These are phyloP conservation scores for Lobophora halterata DNA, from an alignment of 2,888 invertebrate genomes.

Conservation along the genomic window DNA sequence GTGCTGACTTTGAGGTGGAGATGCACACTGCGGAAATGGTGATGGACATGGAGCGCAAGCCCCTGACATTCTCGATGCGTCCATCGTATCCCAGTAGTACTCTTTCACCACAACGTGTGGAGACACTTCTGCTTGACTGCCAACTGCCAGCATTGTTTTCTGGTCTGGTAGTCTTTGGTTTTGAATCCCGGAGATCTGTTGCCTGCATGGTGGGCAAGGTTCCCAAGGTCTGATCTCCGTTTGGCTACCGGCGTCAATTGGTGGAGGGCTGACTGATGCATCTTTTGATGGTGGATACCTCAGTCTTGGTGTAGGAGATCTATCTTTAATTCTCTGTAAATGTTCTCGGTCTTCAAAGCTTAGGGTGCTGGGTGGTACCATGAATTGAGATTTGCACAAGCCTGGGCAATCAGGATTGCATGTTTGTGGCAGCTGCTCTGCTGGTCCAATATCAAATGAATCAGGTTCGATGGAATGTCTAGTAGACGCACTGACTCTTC, in stretches of 20 bases:
- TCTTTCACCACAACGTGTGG: conserved; percentile 48
- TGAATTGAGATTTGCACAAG: background rate
- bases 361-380: conserved; percentile 38
- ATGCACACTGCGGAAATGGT: background rate
- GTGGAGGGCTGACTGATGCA: conserved; percentile 29
- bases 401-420: background rate
- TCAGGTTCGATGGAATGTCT: conserved; percentile 19
- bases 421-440: background rate
- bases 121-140: conserved; percentile 24
- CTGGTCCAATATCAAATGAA: conserved; percentile 1
- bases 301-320: conserved; percentile 21
- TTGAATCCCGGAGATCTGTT: conserved; percentile 14
- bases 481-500: conserved; percentile 33
- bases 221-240: conserved; percentile 31
- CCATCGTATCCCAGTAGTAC: conserved; percentile 45
- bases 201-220: background rate
- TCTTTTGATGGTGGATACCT: conserved; percentile 25
- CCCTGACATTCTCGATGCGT: background rate
- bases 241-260: conserved; percentile 40
- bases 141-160: conserved; percentile 14
- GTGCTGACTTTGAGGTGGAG: conserved; percentile 1
- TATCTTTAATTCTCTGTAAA: conserved; percentile 42
- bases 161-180: conserved; percentile 5
- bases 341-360: conserved; percentile 42
- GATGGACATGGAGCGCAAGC: conserved; percentile 1